Evolutionary conservation across 64 coral and sea anemone genomes (phyloP).

Genomic region (Stichodactyla helianthus): DNA sequence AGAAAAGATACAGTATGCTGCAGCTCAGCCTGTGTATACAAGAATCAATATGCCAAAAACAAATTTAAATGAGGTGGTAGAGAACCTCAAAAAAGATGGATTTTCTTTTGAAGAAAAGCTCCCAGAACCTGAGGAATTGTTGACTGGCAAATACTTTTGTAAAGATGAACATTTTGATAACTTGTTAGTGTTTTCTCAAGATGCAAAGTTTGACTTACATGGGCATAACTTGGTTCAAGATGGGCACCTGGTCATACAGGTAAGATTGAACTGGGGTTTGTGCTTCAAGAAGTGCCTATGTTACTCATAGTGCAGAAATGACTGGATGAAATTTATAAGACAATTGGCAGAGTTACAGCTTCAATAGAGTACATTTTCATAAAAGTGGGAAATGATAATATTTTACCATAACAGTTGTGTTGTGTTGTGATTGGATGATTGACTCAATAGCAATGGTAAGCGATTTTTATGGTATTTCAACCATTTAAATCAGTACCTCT

Average conservation of each 20-base stretch:
- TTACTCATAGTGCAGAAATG: too few relatives aligned
- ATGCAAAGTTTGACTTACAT: constrained; percentile 88
- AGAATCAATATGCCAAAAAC: constrained; percentile 77
- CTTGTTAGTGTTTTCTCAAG: constrained; percentile 78
- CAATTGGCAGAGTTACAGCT: too few relatives aligned
- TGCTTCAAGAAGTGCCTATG: not conserved
- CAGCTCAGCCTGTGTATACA: constrained; percentile 79
- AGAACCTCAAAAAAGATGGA: constrained; percentile 60
- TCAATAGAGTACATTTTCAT: too few relatives aligned
- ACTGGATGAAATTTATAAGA: too few relatives aligned
- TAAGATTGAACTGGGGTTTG: constrained; percentile 18
- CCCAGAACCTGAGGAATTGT: constrained; percentile 37
- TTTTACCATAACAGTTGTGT: too few relatives aligned
- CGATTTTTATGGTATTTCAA: too few relatives aligned
- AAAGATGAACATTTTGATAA: constrained; percentile 90
- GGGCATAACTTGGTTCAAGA: constrained; percentile 69
- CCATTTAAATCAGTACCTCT: too few relatives aligned
- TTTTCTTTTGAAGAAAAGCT: constrained; percentile 59
- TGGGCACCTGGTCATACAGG: constrained; percentile 82
- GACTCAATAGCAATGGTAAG: too few relatives aligned
- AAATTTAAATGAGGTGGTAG: constrained; percentile 45
- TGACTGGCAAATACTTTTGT: constrained; percentile 53
- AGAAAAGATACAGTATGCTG: constrained; percentile 81
- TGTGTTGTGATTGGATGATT: too few relatives aligned
- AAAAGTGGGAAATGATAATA: too few relatives aligned